Conservation (phyloP, 2,888 invertebrate genomes). For the Cataglyphis albicans region DNA sequence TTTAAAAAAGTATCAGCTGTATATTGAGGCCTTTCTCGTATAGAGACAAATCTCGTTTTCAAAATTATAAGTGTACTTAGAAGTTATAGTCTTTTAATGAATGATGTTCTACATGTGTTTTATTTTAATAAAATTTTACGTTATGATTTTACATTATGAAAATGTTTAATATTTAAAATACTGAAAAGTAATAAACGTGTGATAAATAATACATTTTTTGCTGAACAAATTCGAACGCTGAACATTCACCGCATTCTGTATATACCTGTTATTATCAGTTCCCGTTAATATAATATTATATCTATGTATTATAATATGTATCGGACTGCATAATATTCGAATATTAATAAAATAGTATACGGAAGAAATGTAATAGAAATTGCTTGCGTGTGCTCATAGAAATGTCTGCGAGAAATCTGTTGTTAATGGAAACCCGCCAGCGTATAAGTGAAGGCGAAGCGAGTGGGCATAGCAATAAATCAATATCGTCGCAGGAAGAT, state of each 20-base stretch:
- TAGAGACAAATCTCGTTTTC: neutral
- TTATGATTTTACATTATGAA: neutral
- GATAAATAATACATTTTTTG: slow-evolving; percentile 4
- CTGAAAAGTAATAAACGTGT: neutral
- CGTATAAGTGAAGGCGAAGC: slow-evolving; percentile 32
- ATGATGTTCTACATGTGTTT: neutral
- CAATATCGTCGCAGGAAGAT: slow-evolving; percentile 45
- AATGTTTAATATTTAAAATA: neutral
- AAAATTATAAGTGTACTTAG: neutral
- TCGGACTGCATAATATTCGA: slow-evolving; percentile 18
- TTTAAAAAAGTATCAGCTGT: neutral
- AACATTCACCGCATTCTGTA: neutral
- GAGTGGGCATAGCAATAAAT: slow-evolving; percentile 29
- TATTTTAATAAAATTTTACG: neutral
- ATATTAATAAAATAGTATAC: slow-evolving; percentile 16
- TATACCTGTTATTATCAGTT: slow-evolving; percentile 48
- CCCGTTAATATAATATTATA: slow-evolving; percentile 18
- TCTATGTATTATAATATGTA: slow-evolving; percentile 24
- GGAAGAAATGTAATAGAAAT: slow-evolving; percentile 54
- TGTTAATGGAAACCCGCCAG: slow-evolving; percentile 52
- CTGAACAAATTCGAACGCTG: neutral
- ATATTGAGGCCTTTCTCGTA: neutral
- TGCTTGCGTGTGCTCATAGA: slow-evolving; percentile 45
- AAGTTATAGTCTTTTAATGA: neutral
- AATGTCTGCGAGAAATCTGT: slow-evolving; percentile 53